Evolutionary conservation across 2,888 invertebrate genomes (phyloP).

Genomic region (Drosophila kuntzei): DNA sequence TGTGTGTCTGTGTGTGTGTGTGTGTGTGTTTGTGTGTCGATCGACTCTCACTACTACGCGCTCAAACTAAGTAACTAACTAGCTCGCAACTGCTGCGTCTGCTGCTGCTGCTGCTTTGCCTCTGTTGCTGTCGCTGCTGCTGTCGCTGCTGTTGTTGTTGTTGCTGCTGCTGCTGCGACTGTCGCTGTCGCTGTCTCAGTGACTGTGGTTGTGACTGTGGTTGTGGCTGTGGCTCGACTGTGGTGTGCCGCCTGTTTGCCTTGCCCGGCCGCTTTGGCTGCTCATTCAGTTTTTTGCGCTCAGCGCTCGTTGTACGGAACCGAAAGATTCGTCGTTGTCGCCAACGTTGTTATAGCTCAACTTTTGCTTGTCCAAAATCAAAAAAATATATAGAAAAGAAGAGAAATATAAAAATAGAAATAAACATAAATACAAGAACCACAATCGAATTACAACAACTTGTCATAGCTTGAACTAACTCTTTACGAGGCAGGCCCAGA

Average conservation of each 20-base stretch:
- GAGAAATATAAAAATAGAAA: slow-evolving; percentile 13
- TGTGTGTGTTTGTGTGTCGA: slow-evolving; percentile 54
- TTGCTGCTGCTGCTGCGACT: slow-evolving; percentile 5
- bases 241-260: slow-evolving; percentile 74
- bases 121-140: slow-evolving; percentile 2
- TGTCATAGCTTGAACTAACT: slow-evolving; percentile 64
- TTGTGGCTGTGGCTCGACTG: slow-evolving; percentile 28
- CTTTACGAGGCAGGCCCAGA: slow-evolving; percentile 40
- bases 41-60: slow-evolving; percentile 76
- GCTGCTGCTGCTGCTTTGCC: slow-evolving; percentile 25
- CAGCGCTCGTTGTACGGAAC: slow-evolving; percentile 80
- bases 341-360: slow-evolving; percentile 49
- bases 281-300: slow-evolving; percentile 80
- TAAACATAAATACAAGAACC: slow-evolving; percentile 13
- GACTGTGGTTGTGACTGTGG: slow-evolving; percentile 20
- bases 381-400: slow-evolving; percentile 24
- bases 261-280: slow-evolving; percentile 77
- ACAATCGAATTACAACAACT: slow-evolving; percentile 27
- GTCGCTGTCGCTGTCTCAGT: slow-evolving; percentile 24
- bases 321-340: slow-evolving; percentile 71
- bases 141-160: slow-evolving; percentile 17
- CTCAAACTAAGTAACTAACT: slow-evolving; percentile 77
- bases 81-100: slow-evolving; percentile 60
- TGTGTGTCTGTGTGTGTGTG: slow-evolving; percentile 31
- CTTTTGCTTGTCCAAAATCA: slow-evolving; percentile 37